Base-by-base conservation (phyloP, 2,797 vertebrate species). In the Schizothorax lantsangensis region DNA sequence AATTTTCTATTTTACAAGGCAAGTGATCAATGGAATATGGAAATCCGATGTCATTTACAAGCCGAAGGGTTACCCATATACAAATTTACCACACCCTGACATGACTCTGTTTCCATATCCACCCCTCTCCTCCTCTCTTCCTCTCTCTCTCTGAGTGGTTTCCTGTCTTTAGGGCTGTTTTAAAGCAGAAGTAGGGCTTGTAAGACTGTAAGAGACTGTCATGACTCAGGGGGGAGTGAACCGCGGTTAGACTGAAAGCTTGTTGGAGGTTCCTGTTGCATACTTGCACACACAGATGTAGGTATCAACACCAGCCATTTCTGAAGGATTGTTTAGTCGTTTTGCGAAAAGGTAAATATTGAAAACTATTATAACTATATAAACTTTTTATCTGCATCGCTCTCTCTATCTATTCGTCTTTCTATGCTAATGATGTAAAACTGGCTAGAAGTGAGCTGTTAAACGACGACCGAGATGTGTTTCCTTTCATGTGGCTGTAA, bases 401-500 rank as follows among this genome's bases (percentile, higher is more conserved):
- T 80, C 47, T n/a, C 19, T 77, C 21, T 66, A 43, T 80, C 33
- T 47, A 36, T 79, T 26, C 9, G 15, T 59, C 38, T 26, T 36
- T 54, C 38, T 26, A 2, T 43, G 21, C 6, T 66, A 21, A 45
- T 38, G 14, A 69, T 17, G 23, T 9, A 5, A n/a, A 54, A 71
- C 62, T 81, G 38, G 2, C 17, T 81, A 21, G 11, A 59, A 64
- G 71, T 57, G 49, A 73, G 47, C 11, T n/a, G 62, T 45, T 88
- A 81, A 84, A 83, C 89, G 91, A 93, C 91, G 91, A 92, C 83
- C 75, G 87, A 87, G 81, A 88, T 75, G 15, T 26, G 88, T 90
- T 90, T 87, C 30, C 89, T 92, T 91, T 85, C 91, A 91, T 91
- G 93, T 84, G 92, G 40, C 1, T 62, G 80, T 68, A 57, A 81